Conservation (phyloP, 2,888 invertebrate genomes). For the Norana najaformis region DNA sequence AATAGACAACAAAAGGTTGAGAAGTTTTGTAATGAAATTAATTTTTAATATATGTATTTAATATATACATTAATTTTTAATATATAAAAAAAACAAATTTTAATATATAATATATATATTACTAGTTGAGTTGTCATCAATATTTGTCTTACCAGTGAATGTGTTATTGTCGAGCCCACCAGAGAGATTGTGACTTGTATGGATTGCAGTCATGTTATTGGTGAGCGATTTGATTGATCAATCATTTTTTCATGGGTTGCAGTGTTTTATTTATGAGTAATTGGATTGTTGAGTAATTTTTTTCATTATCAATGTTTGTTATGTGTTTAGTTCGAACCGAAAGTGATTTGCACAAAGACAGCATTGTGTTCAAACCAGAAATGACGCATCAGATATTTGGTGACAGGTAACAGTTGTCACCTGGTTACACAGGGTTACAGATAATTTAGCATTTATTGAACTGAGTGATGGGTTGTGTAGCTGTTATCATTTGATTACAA, state of each 20-base stretch:
- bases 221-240: background rate
- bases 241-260: background rate
- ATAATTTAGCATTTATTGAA: background rate
- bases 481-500: background rate
- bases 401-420: slow-evolving; percentile 50
- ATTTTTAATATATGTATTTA: too few species aligned
- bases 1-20: too few species aligned
- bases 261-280: background rate
- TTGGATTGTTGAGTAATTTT: background rate
- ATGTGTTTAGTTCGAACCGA: slow-evolving; percentile 53
- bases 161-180: too few species aligned
- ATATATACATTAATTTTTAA: too few species aligned
- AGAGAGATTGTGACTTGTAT: too few species aligned
- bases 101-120: too few species aligned
- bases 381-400: slow-evolving; percentile 63
- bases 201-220: too few species aligned
- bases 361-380: slow-evolving; percentile 55
- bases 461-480: background rate
- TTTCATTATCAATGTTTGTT: background rate
- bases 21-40: too few species aligned
- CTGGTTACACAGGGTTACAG: background rate
- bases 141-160: too few species aligned
- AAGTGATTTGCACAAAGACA: slow-evolving; percentile 53
- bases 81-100: too few species aligned
- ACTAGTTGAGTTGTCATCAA: too few species aligned